Conservation (phyloP, 1,140 invertebrate genomes). For the Holcopasites calliopsidis region DNA sequence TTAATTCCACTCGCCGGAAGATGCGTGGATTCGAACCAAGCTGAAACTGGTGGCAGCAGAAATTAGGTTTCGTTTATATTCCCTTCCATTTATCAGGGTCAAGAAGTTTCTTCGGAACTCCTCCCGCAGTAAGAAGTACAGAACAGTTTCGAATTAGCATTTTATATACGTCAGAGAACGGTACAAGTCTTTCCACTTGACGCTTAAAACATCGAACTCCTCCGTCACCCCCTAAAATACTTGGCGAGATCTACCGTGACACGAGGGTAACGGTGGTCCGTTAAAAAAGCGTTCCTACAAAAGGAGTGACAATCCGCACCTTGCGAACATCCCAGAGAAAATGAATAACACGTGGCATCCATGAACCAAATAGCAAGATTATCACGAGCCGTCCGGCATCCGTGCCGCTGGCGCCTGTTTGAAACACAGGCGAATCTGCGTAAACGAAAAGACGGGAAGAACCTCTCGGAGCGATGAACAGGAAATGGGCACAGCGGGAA, state of each 20-base stretch:
- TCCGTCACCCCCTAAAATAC: not conserved
- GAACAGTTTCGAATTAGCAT: too few relatives aligned
- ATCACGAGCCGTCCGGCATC: not conserved
- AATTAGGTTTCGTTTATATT: not conserved
- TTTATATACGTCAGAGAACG: too few relatives aligned
- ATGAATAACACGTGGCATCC: not conserved
- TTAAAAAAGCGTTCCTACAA: not conserved
- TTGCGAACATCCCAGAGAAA: not conserved
- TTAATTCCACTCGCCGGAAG: not conserved
- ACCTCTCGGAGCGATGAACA: too few relatives aligned
- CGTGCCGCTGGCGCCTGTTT: conserved; percentile 4
- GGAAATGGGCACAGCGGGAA: too few relatives aligned
- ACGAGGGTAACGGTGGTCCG: not conserved
- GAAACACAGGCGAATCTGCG: not conserved
- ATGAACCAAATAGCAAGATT: too few relatives aligned
- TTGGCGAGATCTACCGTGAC: not conserved
- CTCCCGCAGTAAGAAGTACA: too few relatives aligned
- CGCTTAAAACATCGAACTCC: too few relatives aligned
- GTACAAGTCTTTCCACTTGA: too few relatives aligned
- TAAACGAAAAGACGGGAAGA: conserved; percentile 3
- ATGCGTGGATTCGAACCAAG: not conserved
- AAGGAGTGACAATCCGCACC: not conserved
- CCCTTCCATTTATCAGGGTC: too few relatives aligned
- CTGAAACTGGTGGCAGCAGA: not conserved
- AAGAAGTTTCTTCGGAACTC: too few relatives aligned